phyloP scores from a whole-genome alignment of 53 echinoderm and acorn worm species.

The Echinometra lucunter region DNA sequence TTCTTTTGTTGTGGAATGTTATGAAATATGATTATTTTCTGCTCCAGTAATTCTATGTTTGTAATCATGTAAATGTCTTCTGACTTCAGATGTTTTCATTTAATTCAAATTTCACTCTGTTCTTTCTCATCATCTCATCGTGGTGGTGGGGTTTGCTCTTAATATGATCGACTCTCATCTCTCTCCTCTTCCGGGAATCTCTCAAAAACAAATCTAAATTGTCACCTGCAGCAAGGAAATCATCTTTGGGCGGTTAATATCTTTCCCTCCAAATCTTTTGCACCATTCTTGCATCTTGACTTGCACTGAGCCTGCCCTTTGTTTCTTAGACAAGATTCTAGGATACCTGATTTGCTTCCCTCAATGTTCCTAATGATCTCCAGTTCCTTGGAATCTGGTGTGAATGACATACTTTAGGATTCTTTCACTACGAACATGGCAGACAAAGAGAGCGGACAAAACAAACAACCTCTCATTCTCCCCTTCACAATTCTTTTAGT shows the following conservation, averaged over 20 bases:
- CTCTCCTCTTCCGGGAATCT: slow-evolving; percentile 18
- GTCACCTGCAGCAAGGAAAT: slow-evolving; percentile 58
- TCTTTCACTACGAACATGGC: no score
- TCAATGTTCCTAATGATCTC: background rate
- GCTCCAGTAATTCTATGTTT: background rate
- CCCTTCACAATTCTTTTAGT: no score
- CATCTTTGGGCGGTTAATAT: slow-evolving; percentile 73
- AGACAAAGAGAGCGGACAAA: no score
- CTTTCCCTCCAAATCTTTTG: slow-evolving; percentile 42
- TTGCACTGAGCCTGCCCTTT: slow-evolving; percentile 33
- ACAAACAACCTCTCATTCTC: no score
- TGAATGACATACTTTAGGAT: background rate
- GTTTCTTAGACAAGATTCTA: background rate
- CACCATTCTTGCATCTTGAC: slow-evolving; percentile 67
- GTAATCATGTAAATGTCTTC: background rate
- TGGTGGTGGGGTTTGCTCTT: slow-evolving; percentile 47
- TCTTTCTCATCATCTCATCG: slow-evolving; percentile 45
- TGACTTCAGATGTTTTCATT: background rate
- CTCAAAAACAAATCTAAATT: background rate
- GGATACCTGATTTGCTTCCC: background rate
- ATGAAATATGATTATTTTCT: background rate
- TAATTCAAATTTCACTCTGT: slow-evolving; percentile 27
- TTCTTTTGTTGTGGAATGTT: no score
- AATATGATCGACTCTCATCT: slow-evolving; percentile 35
- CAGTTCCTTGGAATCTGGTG: background rate